Conservation (phyloP, 92 coral and sea anemone species). For the Diadumene lineata region DNA sequence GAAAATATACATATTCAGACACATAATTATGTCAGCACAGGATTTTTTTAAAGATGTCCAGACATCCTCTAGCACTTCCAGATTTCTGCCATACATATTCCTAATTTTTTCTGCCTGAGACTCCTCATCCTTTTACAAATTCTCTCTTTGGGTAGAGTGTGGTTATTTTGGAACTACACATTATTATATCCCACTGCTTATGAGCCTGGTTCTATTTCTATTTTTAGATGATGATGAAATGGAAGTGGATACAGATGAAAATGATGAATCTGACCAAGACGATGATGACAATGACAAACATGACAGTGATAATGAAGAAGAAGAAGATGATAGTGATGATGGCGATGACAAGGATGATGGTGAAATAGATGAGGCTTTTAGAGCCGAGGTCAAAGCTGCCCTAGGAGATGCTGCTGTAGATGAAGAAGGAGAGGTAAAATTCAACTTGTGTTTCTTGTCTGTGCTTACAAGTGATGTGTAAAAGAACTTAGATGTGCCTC, state of each 20-base stretch:
- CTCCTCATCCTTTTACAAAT: too few species aligned
- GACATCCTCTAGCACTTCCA: too few species aligned
- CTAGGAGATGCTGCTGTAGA: constrained; percentile 77
- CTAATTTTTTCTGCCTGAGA: too few species aligned
- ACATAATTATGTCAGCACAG: too few species aligned
- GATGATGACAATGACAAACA: constrained; percentile 19
- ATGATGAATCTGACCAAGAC: constrained; percentile 33
- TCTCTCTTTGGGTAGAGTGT: too few species aligned
- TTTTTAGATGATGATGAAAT: constrained; percentile 63
- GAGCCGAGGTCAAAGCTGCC: constrained; percentile 89
- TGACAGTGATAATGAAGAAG: constrained; percentile 52
- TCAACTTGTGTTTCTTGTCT: too few species aligned
- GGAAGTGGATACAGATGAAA: constrained; percentile 47
- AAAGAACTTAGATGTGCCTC: not conserved
- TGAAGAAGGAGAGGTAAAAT: constrained; percentile 45
- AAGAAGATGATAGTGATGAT: constrained; percentile 35
- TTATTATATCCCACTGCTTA: too few species aligned
- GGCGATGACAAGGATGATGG: constrained; percentile 46
- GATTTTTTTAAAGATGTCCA: too few species aligned
- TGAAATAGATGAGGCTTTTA: constrained; percentile 84
- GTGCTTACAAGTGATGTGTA: too few species aligned
- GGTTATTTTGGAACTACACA: too few species aligned
- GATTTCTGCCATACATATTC: too few species aligned
- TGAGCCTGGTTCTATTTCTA: not conserved
- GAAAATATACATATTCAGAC: too few species aligned